Percentiles rank a stretch among this genome's conserved stretches.
Evolutionary conservation across 2,113 vertebrate genomes (phyloP).

Genomic region (Myiopsitta monachus): DNA sequence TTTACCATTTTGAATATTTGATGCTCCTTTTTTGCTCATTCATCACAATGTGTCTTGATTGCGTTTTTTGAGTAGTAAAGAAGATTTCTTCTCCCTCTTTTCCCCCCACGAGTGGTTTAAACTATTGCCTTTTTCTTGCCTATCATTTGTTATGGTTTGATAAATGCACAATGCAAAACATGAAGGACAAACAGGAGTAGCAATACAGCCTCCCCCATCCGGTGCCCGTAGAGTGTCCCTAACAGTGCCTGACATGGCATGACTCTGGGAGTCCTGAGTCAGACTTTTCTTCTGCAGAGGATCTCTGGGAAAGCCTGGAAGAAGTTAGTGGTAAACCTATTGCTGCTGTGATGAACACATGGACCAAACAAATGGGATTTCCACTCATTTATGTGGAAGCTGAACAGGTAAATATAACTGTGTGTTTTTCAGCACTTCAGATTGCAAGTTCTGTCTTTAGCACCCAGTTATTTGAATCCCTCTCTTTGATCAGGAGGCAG

Average conservation of each 20-base stretch:
- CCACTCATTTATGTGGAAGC: conserved; percentile 92
- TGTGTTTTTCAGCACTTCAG: background rate
- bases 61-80: background rate
- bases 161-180: background rate
- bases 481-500: background rate
- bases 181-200: background rate
- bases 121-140: background rate
- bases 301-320: conserved; percentile 96
- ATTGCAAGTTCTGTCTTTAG: background rate
- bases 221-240: background rate
- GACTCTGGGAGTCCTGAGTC: background rate
- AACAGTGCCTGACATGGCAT: background rate
- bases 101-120: background rate
- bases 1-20: background rate
- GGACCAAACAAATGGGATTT: conserved; percentile 99
- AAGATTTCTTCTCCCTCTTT: background rate
- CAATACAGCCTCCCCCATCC: background rate
- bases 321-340: conserved; percentile 94
- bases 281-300: conserved; percentile 79
- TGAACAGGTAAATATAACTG: conserved; percentile 81
- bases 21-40: background rate
- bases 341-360: conserved; percentile 93
- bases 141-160: background rate
- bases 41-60: background rate
- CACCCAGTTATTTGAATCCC: accelerated